These are phyloP conservation scores for Tipula lateralis DNA, from an alignment of 2,888 invertebrate genomes.

Conservation along the genomic window DNA sequence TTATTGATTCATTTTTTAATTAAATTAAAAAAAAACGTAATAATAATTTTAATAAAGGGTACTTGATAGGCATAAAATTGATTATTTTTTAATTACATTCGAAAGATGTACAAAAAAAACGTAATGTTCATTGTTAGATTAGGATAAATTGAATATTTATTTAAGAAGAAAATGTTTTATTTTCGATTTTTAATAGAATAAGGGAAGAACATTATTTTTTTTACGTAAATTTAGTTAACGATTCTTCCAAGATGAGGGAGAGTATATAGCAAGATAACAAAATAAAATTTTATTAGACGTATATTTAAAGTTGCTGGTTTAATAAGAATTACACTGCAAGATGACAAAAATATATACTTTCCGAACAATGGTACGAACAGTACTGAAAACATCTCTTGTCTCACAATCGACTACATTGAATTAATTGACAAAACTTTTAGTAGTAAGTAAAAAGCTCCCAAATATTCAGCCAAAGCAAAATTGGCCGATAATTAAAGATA, in stretches of 20 bases:
- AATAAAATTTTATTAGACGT: no score
- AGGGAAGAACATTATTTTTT: neutral
- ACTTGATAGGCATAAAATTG: constrained; percentile 15
- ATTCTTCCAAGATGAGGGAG: no score
- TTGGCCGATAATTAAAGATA: no score
- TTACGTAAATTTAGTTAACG: neutral
- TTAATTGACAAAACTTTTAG: no score
- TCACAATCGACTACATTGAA: no score
- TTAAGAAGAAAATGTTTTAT: neutral
- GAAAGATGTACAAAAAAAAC: neutral
- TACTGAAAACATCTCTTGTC: no score
- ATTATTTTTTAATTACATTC: constrained; percentile 11
- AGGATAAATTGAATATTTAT: constrained; percentile 11
- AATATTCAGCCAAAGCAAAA: no score
- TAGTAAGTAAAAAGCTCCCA: no score
- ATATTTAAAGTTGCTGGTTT: no score
- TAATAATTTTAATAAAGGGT: constrained; percentile 19
- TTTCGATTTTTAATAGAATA: neutral
- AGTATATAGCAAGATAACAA: neutral
- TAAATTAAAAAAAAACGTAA: neutral
- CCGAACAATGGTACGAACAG: no score
- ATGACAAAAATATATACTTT: no score
- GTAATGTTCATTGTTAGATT: constrained; percentile 1
- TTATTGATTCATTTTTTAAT: constrained; percentile 19
- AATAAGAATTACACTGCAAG: no score